Base-by-base conservation (phyloP, 2,113 vertebrate genomes). In the Phycodurus eques region DNA sequence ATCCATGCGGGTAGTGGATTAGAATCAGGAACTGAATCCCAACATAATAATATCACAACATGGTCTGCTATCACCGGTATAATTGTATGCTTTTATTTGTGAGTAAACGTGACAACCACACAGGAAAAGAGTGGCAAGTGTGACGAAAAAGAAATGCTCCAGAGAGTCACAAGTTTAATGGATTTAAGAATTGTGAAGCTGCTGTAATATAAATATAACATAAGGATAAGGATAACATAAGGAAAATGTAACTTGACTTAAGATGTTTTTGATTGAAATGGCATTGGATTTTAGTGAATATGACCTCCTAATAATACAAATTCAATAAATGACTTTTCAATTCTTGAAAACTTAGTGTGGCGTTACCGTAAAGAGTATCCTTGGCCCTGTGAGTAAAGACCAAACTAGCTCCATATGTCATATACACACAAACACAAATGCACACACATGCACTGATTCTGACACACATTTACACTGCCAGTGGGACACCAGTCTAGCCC, bases 1-100 rank as follows among this genome's bases (percentile, higher is more conserved):
- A 76, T 56, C 33, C 57, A 61, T 59, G 46, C 54, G 51, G 72
- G 56, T 43, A 27, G 20, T 49, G 11, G 63, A 76, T 72, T 71
- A 46, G 46, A 82, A 68, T 80, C 57, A 59, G 47, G 20, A 67
- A 57, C 1, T 54, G 12, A 75, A 77, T 35, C 53, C 49, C 47
- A 42, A 15, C 11, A 17, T 12, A n/a, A 57, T 31, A 46, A 27
- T 1, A 68, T 2, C 22, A 31, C 17, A 12, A 22, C 3, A 20
- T 20, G 14, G 51, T 39, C 44, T 46, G 49, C 54, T 61, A n/a
- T 35, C 22, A 12, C 5, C 13, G 44, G n/a, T 65, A 46, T 7
- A 44, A 46, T 31, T 46, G 17, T 15, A 47, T 27, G 12, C 1
- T 66, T 46, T 54, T 54, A 68, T 68, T 68, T 68, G 4, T n/a